Conservation (phyloP, 2,888 invertebrate species). For the Pyrgus malvae region DNA sequence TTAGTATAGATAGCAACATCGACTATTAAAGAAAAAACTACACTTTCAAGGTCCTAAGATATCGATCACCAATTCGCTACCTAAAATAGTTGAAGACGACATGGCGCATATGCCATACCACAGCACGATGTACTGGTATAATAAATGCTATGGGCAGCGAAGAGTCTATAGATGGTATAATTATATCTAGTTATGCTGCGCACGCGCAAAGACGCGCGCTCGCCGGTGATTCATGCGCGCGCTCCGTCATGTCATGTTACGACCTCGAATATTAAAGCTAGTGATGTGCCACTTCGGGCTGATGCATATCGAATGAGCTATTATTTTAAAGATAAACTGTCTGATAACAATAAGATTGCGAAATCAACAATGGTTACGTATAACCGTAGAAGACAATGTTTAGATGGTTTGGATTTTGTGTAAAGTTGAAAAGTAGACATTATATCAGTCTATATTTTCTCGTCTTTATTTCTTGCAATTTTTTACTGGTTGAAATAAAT, state of each 20-base stretch:
- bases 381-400: too few species aligned
- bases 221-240: slow-evolving; percentile 66
- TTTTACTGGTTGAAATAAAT: too few species aligned
- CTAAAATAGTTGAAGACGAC: not conserved
- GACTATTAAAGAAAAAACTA: not conserved
- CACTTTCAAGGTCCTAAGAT: not conserved
- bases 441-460: too few species aligned
- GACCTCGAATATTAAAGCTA: slow-evolving; percentile 65
- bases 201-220: slow-evolving; percentile 53
- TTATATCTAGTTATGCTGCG: slow-evolving; percentile 29
- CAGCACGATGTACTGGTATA: not conserved
- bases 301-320: not conserved
- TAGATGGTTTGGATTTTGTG: too few species aligned
- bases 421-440: too few species aligned
- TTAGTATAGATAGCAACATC: too few species aligned
- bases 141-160: not conserved
- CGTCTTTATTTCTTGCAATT: too few species aligned
- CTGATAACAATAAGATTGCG: too few species aligned
- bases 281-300: slow-evolving; percentile 40
- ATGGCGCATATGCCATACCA: not conserved
- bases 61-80: not conserved
- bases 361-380: too few species aligned
- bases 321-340: too few species aligned
- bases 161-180: slow-evolving; percentile 18
- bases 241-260: slow-evolving; percentile 66